phyloP scores from a whole-genome alignment of 1,140 invertebrate species.

The Aphaenogaster floridana region DNA sequence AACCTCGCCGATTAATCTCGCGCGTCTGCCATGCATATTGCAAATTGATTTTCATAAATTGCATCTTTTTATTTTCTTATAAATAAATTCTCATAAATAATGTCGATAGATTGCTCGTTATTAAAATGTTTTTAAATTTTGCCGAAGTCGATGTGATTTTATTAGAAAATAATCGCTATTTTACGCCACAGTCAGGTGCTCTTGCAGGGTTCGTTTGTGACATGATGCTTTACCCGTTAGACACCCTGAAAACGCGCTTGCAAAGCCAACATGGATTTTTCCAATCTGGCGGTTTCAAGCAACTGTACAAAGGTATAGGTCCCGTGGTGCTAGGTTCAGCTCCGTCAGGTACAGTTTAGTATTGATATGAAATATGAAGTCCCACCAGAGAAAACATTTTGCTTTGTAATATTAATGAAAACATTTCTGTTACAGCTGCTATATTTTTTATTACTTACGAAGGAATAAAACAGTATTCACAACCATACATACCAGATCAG shows the following conservation, averaged over 20 bases:
- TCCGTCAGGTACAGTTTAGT: conserved; percentile 89
- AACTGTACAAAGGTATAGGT: conserved; percentile 95
- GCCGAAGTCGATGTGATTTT: neutral
- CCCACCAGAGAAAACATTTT: neutral
- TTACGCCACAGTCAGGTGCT: conserved; percentile 90
- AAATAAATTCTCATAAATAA: neutral
- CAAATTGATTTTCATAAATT: conserved; percentile 20
- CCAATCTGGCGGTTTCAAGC: conserved; percentile 95
- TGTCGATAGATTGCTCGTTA: neutral
- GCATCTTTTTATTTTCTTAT: neutral
- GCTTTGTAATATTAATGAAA: conserved; percentile 42
- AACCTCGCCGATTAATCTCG: neutral
- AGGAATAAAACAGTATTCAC: conserved; percentile 90
- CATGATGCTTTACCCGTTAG: conserved; percentile 95
- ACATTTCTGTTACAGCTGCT: conserved; percentile 89
- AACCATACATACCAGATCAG: conserved; percentile 86
- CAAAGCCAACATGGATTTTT: conserved; percentile 96
- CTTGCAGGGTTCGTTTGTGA: conserved; percentile 92
- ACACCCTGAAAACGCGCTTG: conserved; percentile 97
- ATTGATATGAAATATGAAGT: neutral
- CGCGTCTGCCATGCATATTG: neutral
- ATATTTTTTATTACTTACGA: conserved; percentile 98
- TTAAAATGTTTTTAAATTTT: neutral
- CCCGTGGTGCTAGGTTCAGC: conserved; percentile 95
- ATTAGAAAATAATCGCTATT: conserved; percentile 58